Percentiles rank a stretch among this genome's conserved stretches.
Evolutionary conservation across 2,888 invertebrate species (phyloP).

Genomic region (Epinotia demarniana): DNA sequence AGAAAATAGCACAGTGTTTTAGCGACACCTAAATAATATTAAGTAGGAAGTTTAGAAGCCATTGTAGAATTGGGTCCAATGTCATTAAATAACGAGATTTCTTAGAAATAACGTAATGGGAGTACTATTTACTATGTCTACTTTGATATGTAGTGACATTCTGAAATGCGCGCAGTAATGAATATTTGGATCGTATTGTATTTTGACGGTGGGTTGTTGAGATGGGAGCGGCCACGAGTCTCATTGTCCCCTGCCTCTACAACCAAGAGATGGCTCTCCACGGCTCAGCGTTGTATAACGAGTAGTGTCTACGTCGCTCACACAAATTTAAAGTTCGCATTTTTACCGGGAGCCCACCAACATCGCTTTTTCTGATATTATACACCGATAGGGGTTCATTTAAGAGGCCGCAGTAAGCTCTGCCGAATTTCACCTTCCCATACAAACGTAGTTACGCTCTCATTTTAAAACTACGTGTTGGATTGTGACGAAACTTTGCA

Average conservation of each 20-base stretch:
- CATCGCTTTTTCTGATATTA: background rate
- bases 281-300: slow-evolving; percentile 39
- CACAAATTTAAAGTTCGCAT: slow-evolving; percentile 29
- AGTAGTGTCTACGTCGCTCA: slow-evolving; percentile 29
- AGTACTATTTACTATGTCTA: background rate
- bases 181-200: slow-evolving; percentile 9
- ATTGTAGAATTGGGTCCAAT: too few relatives aligned
- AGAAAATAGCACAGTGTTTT: too few relatives aligned
- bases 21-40: too few relatives aligned
- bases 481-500: too few relatives aligned
- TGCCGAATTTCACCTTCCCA: too few relatives aligned
- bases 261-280: slow-evolving; percentile 39
- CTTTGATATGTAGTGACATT: background rate
- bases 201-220: slow-evolving; percentile 21
- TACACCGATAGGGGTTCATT: background rate
- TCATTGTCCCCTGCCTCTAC: slow-evolving; percentile 30
- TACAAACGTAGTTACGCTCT: too few relatives aligned
- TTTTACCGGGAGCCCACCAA: slow-evolving; percentile 13
- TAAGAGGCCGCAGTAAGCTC: too few relatives aligned
- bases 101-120: background rate
- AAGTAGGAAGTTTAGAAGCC: too few relatives aligned
- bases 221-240: slow-evolving; percentile 21
- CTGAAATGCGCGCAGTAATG: background rate
- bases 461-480: too few relatives aligned
- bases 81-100: background rate